phyloP scores from a whole-genome alignment of 2,888 invertebrate species.

The Apamea monoglypha region DNA sequence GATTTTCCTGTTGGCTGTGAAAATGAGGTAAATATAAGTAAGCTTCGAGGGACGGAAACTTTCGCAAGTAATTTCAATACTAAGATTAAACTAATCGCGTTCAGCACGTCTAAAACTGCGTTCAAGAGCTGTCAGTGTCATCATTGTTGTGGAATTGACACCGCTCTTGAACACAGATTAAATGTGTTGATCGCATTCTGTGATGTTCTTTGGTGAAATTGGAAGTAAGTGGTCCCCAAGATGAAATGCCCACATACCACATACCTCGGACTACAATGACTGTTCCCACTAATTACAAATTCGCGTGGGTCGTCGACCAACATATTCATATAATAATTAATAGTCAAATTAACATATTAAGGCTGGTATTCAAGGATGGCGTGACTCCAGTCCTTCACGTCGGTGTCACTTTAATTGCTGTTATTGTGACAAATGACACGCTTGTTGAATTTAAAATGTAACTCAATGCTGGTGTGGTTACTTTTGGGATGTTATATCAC shows the following conservation, averaged over 20 bases:
- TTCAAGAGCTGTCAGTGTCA: not conserved
- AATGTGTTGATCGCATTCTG: not conserved
- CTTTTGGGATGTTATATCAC: slow-evolving; percentile 10
- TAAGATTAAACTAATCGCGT: not conserved
- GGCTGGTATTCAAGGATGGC: slow-evolving; percentile 31
- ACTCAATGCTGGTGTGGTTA: not conserved
- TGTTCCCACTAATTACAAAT: slow-evolving; percentile 55
- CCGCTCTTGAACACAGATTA: not conserved
- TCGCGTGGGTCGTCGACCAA: slow-evolving; percentile 51
- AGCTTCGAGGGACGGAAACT: not conserved
- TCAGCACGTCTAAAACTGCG: not conserved
- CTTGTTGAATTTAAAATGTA: slow-evolving; percentile 32
- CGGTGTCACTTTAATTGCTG: slow-evolving; percentile 48
- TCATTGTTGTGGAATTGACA: not conserved
- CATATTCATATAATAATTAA: slow-evolving; percentile 50
- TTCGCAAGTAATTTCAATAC: not conserved
- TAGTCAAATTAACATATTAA: slow-evolving; percentile 60
- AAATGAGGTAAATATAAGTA: not conserved
- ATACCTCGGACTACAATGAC: slow-evolving; percentile 3
- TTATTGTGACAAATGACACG: slow-evolving; percentile 61
- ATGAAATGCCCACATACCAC: not conserved
- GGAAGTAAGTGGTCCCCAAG: not conserved
- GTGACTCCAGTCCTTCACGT: slow-evolving; percentile 38
- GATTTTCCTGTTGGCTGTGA: not conserved
- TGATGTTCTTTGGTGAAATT: not conserved